Percentiles rank a stretch among this genome's conserved stretches.
These are phyloP conservation scores for Lepilemur ruficaudatus DNA, from an alignment of 2,797 vertebrate genomes.

Conservation along the genomic window DNA sequence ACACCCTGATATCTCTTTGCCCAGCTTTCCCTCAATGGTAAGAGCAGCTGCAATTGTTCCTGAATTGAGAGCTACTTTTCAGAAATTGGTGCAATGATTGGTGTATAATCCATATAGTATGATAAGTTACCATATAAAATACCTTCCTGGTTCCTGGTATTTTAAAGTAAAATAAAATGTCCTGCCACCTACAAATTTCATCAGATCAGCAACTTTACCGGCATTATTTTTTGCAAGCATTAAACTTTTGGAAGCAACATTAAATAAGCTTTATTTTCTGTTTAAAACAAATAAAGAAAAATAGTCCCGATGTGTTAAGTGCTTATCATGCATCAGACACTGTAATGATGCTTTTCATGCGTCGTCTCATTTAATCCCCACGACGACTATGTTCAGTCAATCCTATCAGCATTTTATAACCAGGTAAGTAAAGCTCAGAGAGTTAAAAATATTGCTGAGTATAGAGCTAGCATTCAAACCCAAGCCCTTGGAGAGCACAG, in stretches of 20 bases:
- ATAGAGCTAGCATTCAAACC: not conserved
- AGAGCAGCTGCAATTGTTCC: not conserved
- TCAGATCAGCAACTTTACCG: conserved; percentile 16
- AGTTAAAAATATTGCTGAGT: conserved; percentile 10
- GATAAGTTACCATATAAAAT: not conserved
- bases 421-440: not conserved
- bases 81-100: not conserved
- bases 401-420: conserved; percentile 27
- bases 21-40: not conserved
- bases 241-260: conserved; percentile 33
- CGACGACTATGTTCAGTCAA: not conserved
- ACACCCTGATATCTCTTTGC: not conserved
- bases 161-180: conserved; percentile 36
- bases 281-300: conserved; percentile 46
- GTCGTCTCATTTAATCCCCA: not conserved
- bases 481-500: not conserved
- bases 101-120: not conserved
- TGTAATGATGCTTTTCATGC: not conserved
- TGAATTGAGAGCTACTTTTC: not conserved
- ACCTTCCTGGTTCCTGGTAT: not conserved
- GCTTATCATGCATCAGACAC: not conserved
- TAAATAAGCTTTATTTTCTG: conserved; percentile 59
- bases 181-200: not conserved
- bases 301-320: not conserved
- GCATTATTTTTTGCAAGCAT: conserved; percentile 24